Evolutionary conservation across 2,888 invertebrate genomes (phyloP), one percentile per base, ranked within the genome.

Genomic region (Ochropleura plecta): DNA sequence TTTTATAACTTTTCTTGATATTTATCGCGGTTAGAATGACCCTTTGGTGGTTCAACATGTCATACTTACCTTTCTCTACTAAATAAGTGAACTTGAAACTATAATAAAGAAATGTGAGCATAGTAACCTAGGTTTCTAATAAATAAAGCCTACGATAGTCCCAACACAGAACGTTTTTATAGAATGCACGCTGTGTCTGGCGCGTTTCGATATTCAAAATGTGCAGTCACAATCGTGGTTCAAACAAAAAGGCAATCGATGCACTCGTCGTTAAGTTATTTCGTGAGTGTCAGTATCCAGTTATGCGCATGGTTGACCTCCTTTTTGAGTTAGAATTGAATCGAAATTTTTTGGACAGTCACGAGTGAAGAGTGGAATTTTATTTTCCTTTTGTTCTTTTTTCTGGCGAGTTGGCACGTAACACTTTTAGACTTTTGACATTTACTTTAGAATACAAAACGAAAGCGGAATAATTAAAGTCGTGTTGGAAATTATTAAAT

Each of bases 241-340:
- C 40, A 65, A 78, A 81, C 67, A 69, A 73, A 84, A 78, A 59
- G 65, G 46, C 59, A 84, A 66, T 76, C 64, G 75, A 78, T 73
- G 78, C 81, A 76, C 68, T 83, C 81, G 78, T 81, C 67, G 74
- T 81, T 72, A 83, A 75, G 70, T 83, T 72, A 74, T 84, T 77
- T 66, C 73, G 57, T 59, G 30, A 81, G 65, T 74, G 81, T 81
- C 30, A 8, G 51, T 76, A 66, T 78, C 63, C 79, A 78, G 81
- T 80, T 78, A 81, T 78, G 81, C 67, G 72, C 71, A 81, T 65
- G 79, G 70, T 70, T 81, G 79, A 81, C 81, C 83, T 70, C 70
- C 42, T 82, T 82, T 81, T 82, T 82, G 55, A 68, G 74, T 74
- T 81, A 78, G 67, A 82, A 82, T 78, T 78, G 18, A 78, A 82